Evolutionary conservation across 2,797 vertebrate species (phyloP), one percentile per base, ranked within the genome.

Genomic region (Enteromius treurensis): DNA sequence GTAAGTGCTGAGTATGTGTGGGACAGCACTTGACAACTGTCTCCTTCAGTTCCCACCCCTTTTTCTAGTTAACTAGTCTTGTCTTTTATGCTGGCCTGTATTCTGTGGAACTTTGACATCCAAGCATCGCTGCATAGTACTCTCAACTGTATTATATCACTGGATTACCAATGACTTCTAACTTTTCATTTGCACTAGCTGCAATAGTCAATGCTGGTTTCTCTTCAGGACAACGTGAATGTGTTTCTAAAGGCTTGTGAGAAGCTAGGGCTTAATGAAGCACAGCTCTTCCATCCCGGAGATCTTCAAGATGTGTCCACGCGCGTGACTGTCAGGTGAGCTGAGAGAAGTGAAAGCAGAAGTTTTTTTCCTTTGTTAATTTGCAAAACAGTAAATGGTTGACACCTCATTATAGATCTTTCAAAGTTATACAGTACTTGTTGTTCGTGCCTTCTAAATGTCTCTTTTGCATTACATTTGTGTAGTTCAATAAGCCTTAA

Each of bases 241-340:
- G 96, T 98, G 83, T 99, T 99, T 91, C 94, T 98, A 89, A 97
- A 96, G 94, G 97, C 96, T 78, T 98, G 98, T 4, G 95, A 93
- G 87, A 96, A 96, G 86, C 88, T 95, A 34, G 94, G 94, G 70
- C 91, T 95, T 32, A 94, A 95, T 37, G 93, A 94, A 62, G 91
- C 95, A 0, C 97, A 98, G 94, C 95, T 98, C 90, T 99, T 98
- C 92, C 97, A 98, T 91, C 96, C 97, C 7, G 97, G 97, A 79
- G 97, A 99, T 92, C 95, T 98, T 89, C 97, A 98, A 94, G 97
- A 99, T 93, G 93, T 99, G 90, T 98, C 97, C 84, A 96, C 93
- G 84, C 95, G 97, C 69, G 96, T 96, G 73, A 97, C 96, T 60
- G 95, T 98, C 94, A 97, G 96, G 98, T 99, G 93, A 95, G 93